Evolutionary conservation across 2,113 vertebrate species (phyloP).

Genomic region (Rhea americana): DNA sequence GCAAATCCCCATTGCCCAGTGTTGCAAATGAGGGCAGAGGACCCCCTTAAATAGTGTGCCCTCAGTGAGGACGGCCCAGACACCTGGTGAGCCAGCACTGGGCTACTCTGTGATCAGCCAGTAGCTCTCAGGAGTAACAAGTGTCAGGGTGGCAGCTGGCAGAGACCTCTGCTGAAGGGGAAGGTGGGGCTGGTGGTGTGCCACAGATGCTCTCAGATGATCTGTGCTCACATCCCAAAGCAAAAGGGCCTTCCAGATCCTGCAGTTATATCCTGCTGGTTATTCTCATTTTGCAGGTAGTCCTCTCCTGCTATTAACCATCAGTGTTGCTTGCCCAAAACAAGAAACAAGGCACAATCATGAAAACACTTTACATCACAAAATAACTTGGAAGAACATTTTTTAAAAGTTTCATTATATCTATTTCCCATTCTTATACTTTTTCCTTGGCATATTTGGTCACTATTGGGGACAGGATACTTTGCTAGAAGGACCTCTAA

Average conservation of each 20-base stretch:
- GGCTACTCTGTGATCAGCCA: not conserved
- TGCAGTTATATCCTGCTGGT: not conserved
- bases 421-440: not conserved
- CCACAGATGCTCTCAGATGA: rapidly evolving
- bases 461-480: not conserved
- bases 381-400: not conserved
- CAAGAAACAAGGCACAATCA: not conserved
- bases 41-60: not conserved
- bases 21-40: not conserved
- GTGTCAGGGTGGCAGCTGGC: not conserved
- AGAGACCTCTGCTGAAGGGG: not conserved
- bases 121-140: not conserved
- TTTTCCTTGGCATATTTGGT: not conserved
- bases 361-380: not conserved
- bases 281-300: not conserved
- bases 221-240: not conserved
- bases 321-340: not conserved
- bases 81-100: not conserved
- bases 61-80: not conserved
- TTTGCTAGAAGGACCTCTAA: not conserved
- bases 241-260: not conserved
- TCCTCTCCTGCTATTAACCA: not conserved
- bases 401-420: not conserved
- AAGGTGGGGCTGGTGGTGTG: not conserved
- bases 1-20: not conserved